Evolutionary conservation across 2,113 vertebrate species (phyloP).

Genomic region (Coptodon rendalli): DNA sequence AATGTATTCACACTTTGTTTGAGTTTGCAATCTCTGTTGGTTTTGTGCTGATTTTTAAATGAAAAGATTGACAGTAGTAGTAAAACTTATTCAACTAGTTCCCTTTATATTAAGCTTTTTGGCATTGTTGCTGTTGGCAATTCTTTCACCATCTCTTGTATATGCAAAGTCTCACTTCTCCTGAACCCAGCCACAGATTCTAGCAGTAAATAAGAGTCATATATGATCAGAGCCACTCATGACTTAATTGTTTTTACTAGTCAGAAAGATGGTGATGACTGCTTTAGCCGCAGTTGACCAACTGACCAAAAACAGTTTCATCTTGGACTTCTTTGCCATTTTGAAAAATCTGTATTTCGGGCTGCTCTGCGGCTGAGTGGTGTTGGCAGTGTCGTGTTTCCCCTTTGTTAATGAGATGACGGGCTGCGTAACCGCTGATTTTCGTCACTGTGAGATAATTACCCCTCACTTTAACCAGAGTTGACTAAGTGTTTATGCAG

Average conservation of each 20-base stretch:
- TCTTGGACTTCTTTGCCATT: not conserved
- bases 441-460: conserved; percentile 58
- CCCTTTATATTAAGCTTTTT: not conserved
- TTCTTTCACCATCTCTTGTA: not conserved
- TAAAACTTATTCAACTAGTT: not conserved
- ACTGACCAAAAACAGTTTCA: not conserved
- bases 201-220: not conserved
- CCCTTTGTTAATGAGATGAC: conserved; percentile 36
- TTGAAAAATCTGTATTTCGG: conserved; percentile 4
- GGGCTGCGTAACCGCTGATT: conserved; percentile 34
- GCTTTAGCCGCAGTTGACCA: not conserved
- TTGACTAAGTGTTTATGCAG: conserved; percentile 57
- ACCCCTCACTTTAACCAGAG: conserved; percentile 37
- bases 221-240: not conserved
- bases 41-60: not conserved
- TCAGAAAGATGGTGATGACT: not conserved
- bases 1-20: not conserved
- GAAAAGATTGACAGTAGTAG: not conserved
- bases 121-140: not conserved
- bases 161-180: not conserved
- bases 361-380: not conserved
- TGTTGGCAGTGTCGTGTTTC: conserved; percentile 1
- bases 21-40: not conserved
- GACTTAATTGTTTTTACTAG: not conserved
- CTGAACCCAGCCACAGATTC: not conserved